Evolutionary conservation across 2,113 vertebrate species (phyloP), one percentile per base, ranked within the genome.

Genomic region (Corythornis vintsioides): DNA sequence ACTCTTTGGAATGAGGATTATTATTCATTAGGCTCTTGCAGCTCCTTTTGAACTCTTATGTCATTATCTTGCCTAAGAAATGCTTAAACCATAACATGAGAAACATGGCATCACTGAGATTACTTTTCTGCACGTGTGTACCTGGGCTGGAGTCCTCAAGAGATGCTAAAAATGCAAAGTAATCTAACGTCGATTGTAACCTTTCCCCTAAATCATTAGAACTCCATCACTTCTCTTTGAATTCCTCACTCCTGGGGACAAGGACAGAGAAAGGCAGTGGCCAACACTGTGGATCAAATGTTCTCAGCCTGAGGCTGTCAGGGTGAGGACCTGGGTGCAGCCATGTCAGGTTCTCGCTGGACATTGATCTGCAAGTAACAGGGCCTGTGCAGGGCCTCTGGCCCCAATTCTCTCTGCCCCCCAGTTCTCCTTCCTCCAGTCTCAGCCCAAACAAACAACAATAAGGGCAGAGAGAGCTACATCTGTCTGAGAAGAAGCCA

Each of bases 21-120:
- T 67, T 88, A 83, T 79, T 89, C 69, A 84, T 86, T 90, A 79
- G 73, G n/a, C 7, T 84, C 66, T 70, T 92, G 33, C 43, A 82
- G 17, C 50, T 92, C 47, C n/a, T 92, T 95, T 92, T 82, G 66
- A 93, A 76, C 6, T 16, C 59, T 64, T 71, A 61, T 67, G 83
- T 72, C 55, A 59, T 43, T 83, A 57, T 67, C 45, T 78, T 92
- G 22, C 22, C 31, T 75, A 86, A 88, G 73, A 83, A 91, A 72
- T 61, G 78, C 35, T 57, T 76, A n/a, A 91, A 92, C 25, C 10
- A 59, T 17, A 86, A 35, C 33, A 48, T 40, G 66, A 88, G 72
- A 91, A 80, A 76, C 0, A 1, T 64, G 47, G 4, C 1, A 2
- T 76, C 79, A 61, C 11, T 57, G 40, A 86, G 31, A 50, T 76